Base-by-base conservation (phyloP, 2,888 invertebrate species). In the Hylaea fasciaria region DNA sequence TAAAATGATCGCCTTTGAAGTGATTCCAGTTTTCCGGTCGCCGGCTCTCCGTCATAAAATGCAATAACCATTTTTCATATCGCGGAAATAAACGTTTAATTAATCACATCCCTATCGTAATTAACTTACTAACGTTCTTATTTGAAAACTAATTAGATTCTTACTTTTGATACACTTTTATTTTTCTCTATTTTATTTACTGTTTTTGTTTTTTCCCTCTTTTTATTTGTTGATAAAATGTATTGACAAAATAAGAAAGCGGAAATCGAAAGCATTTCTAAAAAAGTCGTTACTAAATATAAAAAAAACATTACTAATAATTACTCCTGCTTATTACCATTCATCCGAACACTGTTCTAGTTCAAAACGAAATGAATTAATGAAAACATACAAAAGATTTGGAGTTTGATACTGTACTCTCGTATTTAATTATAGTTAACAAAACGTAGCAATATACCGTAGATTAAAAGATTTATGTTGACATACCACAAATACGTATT, bases 51-150 rank as follows among this genome's bases (percentile, higher is more conserved):
- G 78, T 73, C 14, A 2, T 16, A 28, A 51, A 80, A 81, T 43
- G 51, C 43, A 51, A 51, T 83, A 78, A 82, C 77, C 83, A 87
- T 88, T 82, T 81, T 85, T 87, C 86, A 87, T 78, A 75, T 71
- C 73, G 77, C 80, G 80, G 51, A 51, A 51, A 41, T 32, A 43
- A 51, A 51, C 51, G 43, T 57, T 87, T 88, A 87, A 89, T 87
- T 88, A 87, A 89, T 89, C 86, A 43, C 9, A 14, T 75, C 77
- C 76, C 75, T 72, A 87, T 87, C 87, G 87, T 86, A 89, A 89
- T 89, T 87, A 89, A 86, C 78, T 81, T 74, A 75, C 82, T 83
- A 82, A 82, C 79, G 51, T 41, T 51, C 80, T 79, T 74, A 83
- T 83, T 86, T 82, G 77, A 76, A 61, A 77, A 76, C 76, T 74